Conservation (phyloP, 1,140 invertebrate species). For the Heliconius congener region DNA sequence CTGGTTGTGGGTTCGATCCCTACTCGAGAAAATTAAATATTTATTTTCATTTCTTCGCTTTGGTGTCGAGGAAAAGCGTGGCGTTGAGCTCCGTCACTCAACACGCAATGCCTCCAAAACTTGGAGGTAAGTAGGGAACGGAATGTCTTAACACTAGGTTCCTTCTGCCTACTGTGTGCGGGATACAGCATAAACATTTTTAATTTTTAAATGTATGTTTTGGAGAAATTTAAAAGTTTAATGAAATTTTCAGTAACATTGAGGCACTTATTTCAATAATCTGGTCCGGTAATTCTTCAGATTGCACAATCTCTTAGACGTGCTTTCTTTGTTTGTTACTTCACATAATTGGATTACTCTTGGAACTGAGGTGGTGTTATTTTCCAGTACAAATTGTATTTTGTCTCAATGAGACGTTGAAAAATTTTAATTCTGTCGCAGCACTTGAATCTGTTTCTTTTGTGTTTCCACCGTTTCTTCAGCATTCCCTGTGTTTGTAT, state of each 20-base stretch:
- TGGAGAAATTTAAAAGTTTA: not conserved
- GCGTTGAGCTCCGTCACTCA: no score
- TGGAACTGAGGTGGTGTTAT: constrained; percentile 50
- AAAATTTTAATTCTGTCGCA: constrained; percentile 48
- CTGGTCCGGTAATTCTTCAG: not conserved
- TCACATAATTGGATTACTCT: constrained; percentile 54
- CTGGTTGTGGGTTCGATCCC: no score
- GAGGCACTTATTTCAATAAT: not conserved
- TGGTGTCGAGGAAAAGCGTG: no score
- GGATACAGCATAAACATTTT: no score
- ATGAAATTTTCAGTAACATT: not conserved
- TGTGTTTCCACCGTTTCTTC: constrained; percentile 14
- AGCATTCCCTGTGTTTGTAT: constrained; percentile 36
- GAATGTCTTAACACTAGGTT: no score
- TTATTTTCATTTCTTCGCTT: no score
- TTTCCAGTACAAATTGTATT: constrained; percentile 49
- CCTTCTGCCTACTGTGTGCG: no score
- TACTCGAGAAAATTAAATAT: no score
- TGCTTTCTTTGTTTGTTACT: constrained; percentile 42
- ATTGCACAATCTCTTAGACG: constrained; percentile 18
- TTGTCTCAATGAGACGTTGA: constrained; percentile 49
- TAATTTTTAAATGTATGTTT: not conserved
- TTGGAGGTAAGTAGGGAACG: no score
- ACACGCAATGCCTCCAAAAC: no score
- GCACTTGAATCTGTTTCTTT: constrained; percentile 41